These are phyloP conservation scores for Chrysotoxum bicinctum DNA, from an alignment of 2,888 invertebrate species.

Conservation along the genomic window DNA sequence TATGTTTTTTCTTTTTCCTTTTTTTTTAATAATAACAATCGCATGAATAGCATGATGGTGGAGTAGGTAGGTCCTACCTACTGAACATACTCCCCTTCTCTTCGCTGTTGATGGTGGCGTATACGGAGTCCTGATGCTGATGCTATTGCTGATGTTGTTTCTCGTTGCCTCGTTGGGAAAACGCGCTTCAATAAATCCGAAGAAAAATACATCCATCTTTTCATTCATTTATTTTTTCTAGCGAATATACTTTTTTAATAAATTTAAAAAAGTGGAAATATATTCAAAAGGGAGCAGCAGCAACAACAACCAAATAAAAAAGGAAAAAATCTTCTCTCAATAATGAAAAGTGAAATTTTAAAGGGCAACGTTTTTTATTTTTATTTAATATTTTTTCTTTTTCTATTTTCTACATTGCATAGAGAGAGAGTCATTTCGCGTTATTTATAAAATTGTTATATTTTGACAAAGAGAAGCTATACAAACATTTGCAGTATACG, in stretches of 20 bases:
- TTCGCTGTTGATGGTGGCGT: conserved; percentile 1
- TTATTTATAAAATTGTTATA: neutral
- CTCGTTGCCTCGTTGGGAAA: conserved; percentile 67
- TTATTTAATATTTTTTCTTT: neutral
- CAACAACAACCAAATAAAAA: neutral
- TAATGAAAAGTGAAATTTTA: conserved; percentile 73
- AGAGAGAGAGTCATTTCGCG: conserved; percentile 17
- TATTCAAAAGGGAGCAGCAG: conserved; percentile 52
- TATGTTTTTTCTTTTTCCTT: conserved; percentile 26
- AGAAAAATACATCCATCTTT: conserved; percentile 70
- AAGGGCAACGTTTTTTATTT: conserved; percentile 52
- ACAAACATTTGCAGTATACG: conserved; percentile 22
- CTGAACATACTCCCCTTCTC: conserved; percentile 9
- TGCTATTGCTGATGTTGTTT: conserved; percentile 43
- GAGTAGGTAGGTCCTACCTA: conserved; percentile 21
- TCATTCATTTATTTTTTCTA: conserved; percentile 60
- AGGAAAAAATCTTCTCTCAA: conserved; percentile 27
- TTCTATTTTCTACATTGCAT: neutral
- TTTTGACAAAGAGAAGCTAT: neutral
- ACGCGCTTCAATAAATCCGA: conserved; percentile 68
- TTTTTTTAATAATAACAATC: conserved; percentile 60
- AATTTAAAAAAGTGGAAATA: conserved; percentile 66
- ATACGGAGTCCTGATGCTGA: neutral
- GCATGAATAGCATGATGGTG: conserved; percentile 51
- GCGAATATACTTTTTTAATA: conserved; percentile 55